Conservation (phyloP, 2,888 invertebrate species). For the Odontocolon sp. region DNA sequence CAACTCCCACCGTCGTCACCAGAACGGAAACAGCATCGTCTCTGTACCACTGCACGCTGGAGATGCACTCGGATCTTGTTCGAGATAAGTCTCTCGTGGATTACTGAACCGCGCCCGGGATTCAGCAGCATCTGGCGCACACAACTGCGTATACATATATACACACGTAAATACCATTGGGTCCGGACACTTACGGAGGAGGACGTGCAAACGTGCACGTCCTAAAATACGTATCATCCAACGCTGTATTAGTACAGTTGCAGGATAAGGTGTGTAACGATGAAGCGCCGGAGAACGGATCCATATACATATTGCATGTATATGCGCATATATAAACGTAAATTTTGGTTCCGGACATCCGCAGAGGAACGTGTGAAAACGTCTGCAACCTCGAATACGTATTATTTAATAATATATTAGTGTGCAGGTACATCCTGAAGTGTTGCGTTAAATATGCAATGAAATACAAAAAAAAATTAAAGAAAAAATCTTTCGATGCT, state of each 20-base stretch:
- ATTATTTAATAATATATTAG: neutral
- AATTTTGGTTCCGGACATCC: constrained; percentile 3
- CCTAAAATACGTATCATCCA: neutral
- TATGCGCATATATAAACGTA: constrained; percentile 2
- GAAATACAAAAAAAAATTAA: too few relatives aligned
- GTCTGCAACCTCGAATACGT: neutral
- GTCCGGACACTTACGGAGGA: constrained; percentile 13
- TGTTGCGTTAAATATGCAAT: too few relatives aligned
- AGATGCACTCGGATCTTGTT: constrained; percentile 58
- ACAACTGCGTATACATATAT: neutral
- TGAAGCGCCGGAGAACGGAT: too few relatives aligned
- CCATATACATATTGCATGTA: too few relatives aligned
- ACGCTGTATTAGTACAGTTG: neutral
- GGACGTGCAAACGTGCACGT: neutral
- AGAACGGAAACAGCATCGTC: constrained; percentile 50
- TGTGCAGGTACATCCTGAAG: neutral
- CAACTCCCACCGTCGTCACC: neutral
- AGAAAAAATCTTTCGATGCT: too few relatives aligned
- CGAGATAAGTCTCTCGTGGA: constrained; percentile 62
- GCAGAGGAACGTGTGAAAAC: constrained; percentile 3
- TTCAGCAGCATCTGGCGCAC: constrained; percentile 27
- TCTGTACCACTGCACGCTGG: constrained; percentile 36
- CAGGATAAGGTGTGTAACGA: too few relatives aligned
- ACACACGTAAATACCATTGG: neutral
- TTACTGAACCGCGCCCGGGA: constrained; percentile 39